These are phyloP conservation scores for Syrphus vitripennis DNA, from an alignment of 2,888 invertebrate genomes.

Conservation along the genomic window DNA sequence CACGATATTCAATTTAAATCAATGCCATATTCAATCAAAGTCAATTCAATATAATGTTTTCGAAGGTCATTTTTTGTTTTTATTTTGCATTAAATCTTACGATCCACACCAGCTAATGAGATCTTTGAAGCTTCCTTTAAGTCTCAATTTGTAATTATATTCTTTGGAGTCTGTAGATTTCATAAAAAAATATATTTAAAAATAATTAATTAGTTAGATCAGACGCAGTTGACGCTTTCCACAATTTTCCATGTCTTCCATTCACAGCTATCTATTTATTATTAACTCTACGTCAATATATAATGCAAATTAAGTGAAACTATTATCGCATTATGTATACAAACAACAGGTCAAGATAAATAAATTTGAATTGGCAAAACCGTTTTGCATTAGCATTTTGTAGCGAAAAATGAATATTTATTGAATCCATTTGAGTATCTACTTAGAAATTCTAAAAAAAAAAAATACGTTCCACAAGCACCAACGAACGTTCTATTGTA, in stretches of 20 bases:
- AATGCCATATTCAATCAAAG: neutral
- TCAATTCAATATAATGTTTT: neutral
- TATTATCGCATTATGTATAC: neutral
- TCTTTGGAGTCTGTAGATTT: neutral
- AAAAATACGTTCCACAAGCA: neutral
- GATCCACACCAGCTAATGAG: neutral
- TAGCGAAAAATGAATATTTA: neutral
- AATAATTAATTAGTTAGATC: neutral
- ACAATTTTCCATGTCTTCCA: neutral
- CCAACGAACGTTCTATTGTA: neutral
- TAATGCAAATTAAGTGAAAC: constrained; percentile 9
- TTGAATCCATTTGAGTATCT: neutral
- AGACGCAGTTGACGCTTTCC: neutral
- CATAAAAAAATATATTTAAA: neutral
- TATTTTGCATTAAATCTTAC: neutral
- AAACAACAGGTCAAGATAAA: neutral
- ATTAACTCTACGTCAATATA: neutral
- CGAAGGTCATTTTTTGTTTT: neutral
- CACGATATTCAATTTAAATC: neutral
- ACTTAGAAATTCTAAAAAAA: neutral
- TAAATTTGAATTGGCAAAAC: neutral
- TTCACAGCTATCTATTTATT: neutral
- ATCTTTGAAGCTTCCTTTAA: neutral
- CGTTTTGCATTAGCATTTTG: neutral
- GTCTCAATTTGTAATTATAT: neutral